Conservation (phyloP, 2,888 invertebrate species). For the Pasiphila rectangulata region DNA sequence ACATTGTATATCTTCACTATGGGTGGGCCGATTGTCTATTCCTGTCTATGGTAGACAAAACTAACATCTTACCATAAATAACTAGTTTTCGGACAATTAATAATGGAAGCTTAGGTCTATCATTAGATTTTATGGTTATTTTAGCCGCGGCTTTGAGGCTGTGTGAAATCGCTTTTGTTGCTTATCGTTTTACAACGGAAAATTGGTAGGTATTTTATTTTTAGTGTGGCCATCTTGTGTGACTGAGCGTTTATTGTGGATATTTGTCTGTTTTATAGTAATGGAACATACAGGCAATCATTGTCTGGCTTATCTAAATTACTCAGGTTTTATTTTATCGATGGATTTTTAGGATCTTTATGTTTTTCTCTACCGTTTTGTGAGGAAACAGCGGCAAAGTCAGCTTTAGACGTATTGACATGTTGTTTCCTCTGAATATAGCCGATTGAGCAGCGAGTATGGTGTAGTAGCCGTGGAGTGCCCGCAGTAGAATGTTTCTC, state of each 20-base stretch:
- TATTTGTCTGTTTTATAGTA: conserved; percentile 1
- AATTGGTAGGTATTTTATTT: conserved; percentile 13
- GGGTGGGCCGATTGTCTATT: conserved; percentile 73
- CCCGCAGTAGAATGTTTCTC: no score
- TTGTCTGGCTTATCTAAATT: conserved; percentile 2
- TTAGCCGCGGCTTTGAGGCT: conserved; percentile 29
- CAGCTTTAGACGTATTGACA: no score
- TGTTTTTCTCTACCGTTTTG: no score
- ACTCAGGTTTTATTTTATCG: not conserved
- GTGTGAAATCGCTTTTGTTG: conserved; percentile 32
- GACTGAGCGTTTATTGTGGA: conserved; percentile 7
- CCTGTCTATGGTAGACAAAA: conserved; percentile 59
- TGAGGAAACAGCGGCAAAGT: no score
- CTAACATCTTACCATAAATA: conserved; percentile 66
- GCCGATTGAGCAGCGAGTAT: no score
- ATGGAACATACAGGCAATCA: not conserved
- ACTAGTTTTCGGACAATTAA: conserved; percentile 75
- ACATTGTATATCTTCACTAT: conserved; percentile 54
- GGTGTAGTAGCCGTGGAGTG: no score
- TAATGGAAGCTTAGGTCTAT: conserved; percentile 59
- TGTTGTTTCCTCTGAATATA: no score
- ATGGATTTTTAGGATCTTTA: not conserved
- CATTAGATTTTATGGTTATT: conserved; percentile 54
- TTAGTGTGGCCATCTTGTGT: conserved; percentile 14
- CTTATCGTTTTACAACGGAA: conserved; percentile 15